A percentile compares a stretch with the other conserved stretches of the same genome.
Evolutionary conservation across 2,113 vertebrate species (phyloP).

Genomic region (Tyto alba): DNA sequence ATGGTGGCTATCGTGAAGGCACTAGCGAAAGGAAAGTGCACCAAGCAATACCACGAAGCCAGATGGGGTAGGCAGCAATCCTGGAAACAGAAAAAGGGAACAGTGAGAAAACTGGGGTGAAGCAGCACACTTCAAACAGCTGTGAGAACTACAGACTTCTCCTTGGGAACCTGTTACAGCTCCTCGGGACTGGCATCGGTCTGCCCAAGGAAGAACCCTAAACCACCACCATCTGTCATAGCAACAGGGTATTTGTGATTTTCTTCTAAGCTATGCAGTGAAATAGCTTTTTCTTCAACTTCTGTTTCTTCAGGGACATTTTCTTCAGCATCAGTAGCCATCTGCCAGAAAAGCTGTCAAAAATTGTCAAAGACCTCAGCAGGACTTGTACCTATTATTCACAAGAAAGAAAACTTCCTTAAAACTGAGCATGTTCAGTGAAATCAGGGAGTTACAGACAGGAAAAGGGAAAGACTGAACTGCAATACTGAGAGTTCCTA

Average conservation of each 20-base stretch:
- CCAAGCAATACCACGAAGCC: neutral
- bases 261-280: neutral
- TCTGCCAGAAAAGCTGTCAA: neutral
- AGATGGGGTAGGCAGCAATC: neutral
- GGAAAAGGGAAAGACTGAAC: neutral
- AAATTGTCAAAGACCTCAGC: neutral
- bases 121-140: neutral
- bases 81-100: conserved; percentile 20
- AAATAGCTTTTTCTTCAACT: neutral
- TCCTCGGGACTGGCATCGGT: neutral
- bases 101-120: neutral
- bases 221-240: neutral
- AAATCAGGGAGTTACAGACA: neutral
- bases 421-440: neutral
- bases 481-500: neutral
- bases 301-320: neutral
- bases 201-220: neutral
- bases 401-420: neutral
- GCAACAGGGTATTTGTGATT: neutral
- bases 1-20: neutral
- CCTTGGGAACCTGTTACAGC: neutral
- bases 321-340: neutral
- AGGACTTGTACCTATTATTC: neutral
- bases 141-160: neutral
- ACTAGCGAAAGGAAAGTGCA: neutral